Evolutionary conservation across 2,888 invertebrate genomes (phyloP).

Genomic region (Neria commutata): DNA sequence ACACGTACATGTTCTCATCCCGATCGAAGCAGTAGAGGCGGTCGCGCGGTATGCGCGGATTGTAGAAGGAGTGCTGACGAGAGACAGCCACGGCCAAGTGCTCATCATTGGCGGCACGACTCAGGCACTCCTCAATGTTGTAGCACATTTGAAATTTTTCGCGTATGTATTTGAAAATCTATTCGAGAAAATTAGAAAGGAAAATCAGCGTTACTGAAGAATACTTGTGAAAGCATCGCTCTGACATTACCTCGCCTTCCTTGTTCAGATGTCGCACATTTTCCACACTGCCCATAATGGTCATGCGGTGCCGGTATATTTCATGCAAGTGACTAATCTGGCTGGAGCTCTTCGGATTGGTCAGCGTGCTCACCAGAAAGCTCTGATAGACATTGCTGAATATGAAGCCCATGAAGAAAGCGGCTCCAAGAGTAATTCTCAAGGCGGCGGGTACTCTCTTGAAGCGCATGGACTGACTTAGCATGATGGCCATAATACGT

Average conservation of each 20-base stretch:
- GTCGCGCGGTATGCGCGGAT: constrained; percentile 51
- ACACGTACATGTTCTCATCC: constrained; percentile 56
- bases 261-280: constrained; percentile 52
- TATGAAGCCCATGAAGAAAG: constrained; percentile 46
- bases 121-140: constrained; percentile 55
- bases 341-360: constrained; percentile 49
- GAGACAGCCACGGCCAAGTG: constrained; percentile 55
- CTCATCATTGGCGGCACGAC: constrained; percentile 40
- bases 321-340: constrained; percentile 50
- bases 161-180: constrained; percentile 56
- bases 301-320: constrained; percentile 48
- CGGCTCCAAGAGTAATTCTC: constrained; percentile 35
- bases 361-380: constrained; percentile 55
- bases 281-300: constrained; percentile 52
- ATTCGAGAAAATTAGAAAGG: neutral
- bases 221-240: too few relatives aligned
- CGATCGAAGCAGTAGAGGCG: constrained; percentile 56
- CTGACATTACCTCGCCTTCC: constrained; percentile 46
- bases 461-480: constrained; percentile 43
- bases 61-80: constrained; percentile 54
- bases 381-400: constrained; percentile 57
- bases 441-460: constrained; percentile 38
- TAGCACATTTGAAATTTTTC: constrained; percentile 53
- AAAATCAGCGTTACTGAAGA: neutral
- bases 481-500: constrained; percentile 40